Evolutionary conservation across 2,797 vertebrate genomes (phyloP), one percentile per base, ranked within the genome.

Genomic region (Gallinago solitaria): DNA sequence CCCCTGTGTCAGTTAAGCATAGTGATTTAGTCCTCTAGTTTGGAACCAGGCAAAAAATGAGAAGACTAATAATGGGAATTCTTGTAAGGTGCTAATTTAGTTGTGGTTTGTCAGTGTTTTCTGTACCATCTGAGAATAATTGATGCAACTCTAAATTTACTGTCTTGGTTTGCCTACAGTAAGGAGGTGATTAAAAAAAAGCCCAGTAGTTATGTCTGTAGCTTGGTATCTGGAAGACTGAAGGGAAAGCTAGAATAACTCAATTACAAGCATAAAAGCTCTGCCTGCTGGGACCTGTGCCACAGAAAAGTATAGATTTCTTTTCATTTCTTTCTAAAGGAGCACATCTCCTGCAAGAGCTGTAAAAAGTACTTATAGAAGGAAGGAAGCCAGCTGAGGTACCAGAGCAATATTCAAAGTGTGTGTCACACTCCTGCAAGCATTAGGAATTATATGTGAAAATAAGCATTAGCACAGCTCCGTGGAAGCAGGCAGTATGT

Each of bases 271-370:
- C 0, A 0, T 75, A 61, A 89, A 54, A 89, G 21, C 56, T 95
- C 24, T 91, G 35, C 54, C 67, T 95, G 59, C 85, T 91, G 82
- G 57, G 70, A 74, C 25, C 12, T 69, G 81, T 83, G 76, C 75
- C 91, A 51, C 35, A 56, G 68, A 59, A 83, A 65, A 83, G 48
- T 41, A 53, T 11, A n/a, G 60, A 77, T 80, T 83, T 75, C 57
- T 88, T 93, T 65, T 94, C 6, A 27, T 73, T 95, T 85, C 70
- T 73, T 80, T 79, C 71, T 61, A 11, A 86, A 95, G 71, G 73
- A 64, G 30, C 67, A 33, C 48, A 9, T 75, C 50, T 96, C 68
- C 71, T 91, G 32, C 57, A 64, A 87, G 53, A 77, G 73, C 53
- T 60, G n/a, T 73, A 59, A 89, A 53, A 71, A 67, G 61, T 39